Evolutionary conservation across 2,888 invertebrate genomes (phyloP).

Genomic region (Tachystola acroxantha): DNA sequence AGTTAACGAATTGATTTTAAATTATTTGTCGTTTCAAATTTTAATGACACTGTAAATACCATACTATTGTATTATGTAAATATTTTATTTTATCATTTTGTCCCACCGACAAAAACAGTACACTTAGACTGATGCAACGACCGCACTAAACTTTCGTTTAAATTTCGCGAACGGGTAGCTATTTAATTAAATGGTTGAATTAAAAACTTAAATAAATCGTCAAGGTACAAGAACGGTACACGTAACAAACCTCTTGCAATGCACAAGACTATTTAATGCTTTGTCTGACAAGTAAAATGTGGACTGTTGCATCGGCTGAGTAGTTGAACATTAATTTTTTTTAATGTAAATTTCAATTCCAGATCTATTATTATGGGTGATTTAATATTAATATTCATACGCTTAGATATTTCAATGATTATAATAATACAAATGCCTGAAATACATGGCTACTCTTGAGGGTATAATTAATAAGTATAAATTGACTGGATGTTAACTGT

Average conservation of each 20-base stretch:
- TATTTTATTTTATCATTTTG: constrained; percentile 56
- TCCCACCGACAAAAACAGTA: constrained; percentile 56
- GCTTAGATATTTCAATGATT: constrained; percentile 6
- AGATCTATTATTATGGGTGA: constrained; percentile 4
- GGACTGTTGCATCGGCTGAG: constrained; percentile 21
- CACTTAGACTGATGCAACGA: constrained; percentile 30
- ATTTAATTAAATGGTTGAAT: no score
- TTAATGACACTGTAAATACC: constrained; percentile 12
- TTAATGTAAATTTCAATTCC: constrained; percentile 10
- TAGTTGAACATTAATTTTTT: constrained; percentile 4
- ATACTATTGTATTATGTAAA: no score
- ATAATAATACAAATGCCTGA: constrained; percentile 2
- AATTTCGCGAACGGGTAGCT: no score
- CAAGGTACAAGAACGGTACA: no score
- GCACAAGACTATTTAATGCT: no score
- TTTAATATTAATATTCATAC: constrained; percentile 4
- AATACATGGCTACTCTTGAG: background rate
- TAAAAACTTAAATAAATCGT: no score
- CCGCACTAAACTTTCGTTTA: no score
- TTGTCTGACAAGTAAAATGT: no score
- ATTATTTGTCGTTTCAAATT: constrained; percentile 56
- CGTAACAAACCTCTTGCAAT: no score
- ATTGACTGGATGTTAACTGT: constrained; percentile 22
- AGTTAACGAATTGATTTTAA: constrained; percentile 46
- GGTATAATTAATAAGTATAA: constrained; percentile 9